These are phyloP conservation scores for Diacarnus erythraeanus DNA, from an alignment of 37 sponge, comb jelly and placozoan genomes.

Conservation along the genomic window DNA sequence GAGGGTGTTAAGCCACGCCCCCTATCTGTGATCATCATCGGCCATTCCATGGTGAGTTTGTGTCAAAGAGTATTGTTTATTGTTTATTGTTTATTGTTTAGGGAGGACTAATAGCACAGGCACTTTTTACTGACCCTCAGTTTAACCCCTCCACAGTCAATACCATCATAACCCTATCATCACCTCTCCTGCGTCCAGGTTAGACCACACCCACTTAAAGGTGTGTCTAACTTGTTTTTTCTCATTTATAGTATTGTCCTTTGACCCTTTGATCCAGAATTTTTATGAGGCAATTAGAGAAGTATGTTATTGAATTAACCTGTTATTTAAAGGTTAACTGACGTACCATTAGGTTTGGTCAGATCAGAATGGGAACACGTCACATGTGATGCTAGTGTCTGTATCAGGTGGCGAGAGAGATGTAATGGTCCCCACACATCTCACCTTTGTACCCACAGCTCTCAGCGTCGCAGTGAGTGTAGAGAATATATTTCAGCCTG, in stretches of 20 bases:
- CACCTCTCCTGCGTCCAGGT: slow-evolving; percentile 60
- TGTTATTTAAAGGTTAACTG: background rate
- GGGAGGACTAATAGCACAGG: slow-evolving; percentile 71
- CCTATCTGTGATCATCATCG: slow-evolving; percentile 51
- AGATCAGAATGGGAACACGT: background rate
- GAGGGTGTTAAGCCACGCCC: slow-evolving; percentile 6
- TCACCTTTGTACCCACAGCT: slow-evolving; percentile 18
- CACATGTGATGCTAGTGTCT: slow-evolving; percentile 56
- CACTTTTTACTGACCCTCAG: slow-evolving; percentile 45
- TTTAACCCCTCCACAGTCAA: slow-evolving; percentile 39
- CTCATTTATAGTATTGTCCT: slow-evolving; percentile 26
- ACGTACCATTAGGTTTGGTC: slow-evolving; percentile 40
- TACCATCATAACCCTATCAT: slow-evolving; percentile 63
- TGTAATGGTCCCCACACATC: slow-evolving; percentile 42
- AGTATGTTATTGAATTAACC: slow-evolving; percentile 14
- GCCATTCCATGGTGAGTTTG: slow-evolving; percentile 67
- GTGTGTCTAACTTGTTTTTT: background rate
- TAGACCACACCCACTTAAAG: background rate
- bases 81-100: background rate
- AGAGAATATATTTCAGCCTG: background rate
- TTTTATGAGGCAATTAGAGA: slow-evolving; percentile 38
- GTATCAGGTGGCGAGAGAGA: slow-evolving; percentile 56
- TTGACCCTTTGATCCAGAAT: slow-evolving; percentile 36
- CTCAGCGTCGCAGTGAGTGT: slow-evolving; percentile 27
- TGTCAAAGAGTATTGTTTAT: background rate